Conservation (phyloP, 1,140 invertebrate species). For the Drosophila bocqueti region DNA sequence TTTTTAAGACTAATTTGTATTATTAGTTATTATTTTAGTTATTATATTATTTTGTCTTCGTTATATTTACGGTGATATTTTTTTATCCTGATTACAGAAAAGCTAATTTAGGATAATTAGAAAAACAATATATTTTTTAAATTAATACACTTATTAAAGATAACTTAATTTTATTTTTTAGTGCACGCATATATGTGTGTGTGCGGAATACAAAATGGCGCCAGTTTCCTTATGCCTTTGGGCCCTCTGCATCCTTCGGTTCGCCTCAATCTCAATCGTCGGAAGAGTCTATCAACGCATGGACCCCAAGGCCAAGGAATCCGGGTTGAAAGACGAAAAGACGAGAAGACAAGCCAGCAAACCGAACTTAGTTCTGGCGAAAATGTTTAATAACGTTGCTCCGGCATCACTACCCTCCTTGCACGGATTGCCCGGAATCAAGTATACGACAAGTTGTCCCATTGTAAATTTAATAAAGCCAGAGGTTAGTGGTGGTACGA, state of each 20-base stretch:
- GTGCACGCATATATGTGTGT: conserved; percentile 28
- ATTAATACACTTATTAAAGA: neutral
- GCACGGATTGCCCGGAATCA: conserved; percentile 4
- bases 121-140: neutral
- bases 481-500: conserved; percentile 14
- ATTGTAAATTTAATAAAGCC: conserved; percentile 74
- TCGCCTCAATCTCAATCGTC: conserved; percentile 64
- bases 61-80: too few relatives aligned
- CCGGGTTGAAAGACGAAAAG: conserved; percentile 9
- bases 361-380: neutral
- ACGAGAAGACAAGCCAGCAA: conserved; percentile 21
- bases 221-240: conserved; percentile 55
- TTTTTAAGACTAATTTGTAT: too few relatives aligned
- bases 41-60: too few relatives aligned
- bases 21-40: too few relatives aligned
- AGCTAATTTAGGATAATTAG: neutral
- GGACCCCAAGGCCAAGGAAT: conserved; percentile 48
- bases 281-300: conserved; percentile 64
- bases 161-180: fast-evolving
- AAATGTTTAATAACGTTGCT: conserved; percentile 44
- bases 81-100: neutral
- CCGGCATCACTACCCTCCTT: neutral
- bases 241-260: conserved; percentile 42
- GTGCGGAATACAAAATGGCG: conserved; percentile 79
- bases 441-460: conserved; percentile 51